phyloP scores from a whole-genome alignment of 1,140 invertebrate species.

The Cyclargus thomasi region DNA sequence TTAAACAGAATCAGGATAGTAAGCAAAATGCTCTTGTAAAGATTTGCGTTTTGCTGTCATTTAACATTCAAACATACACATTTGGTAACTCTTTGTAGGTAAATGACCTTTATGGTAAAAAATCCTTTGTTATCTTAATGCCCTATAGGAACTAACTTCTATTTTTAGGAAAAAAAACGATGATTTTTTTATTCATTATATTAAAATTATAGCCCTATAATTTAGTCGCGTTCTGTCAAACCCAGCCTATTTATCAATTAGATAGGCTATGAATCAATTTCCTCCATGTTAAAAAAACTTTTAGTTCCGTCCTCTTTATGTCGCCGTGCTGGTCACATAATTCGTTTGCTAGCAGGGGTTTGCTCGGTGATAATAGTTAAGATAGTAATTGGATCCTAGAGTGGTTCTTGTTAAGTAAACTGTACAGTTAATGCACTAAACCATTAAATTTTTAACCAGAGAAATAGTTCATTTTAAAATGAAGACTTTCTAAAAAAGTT shows the following conservation, averaged over 20 bases:
- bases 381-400: not conserved
- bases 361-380: not conserved
- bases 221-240: too few species aligned
- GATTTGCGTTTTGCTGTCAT: not conserved
- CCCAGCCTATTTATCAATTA: too few species aligned
- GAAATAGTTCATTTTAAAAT: slow-evolving; percentile 4
- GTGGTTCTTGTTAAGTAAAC: slow-evolving; percentile 3
- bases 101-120: too few species aligned
- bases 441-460: not conserved
- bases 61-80: not conserved
- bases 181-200: too few species aligned
- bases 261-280: too few species aligned
- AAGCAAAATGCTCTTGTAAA: slow-evolving; percentile 4
- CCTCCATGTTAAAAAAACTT: too few species aligned
- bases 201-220: too few species aligned
- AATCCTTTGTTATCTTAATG: too few species aligned
- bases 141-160: too few species aligned
- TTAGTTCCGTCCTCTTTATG: not conserved
- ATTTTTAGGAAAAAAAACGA: too few species aligned
- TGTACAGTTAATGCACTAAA: not conserved
- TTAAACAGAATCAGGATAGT: too few species aligned
- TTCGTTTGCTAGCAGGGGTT: not conserved
- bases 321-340: not conserved
- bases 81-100: not conserved
- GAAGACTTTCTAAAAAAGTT: not conserved